A percentile compares a stretch with the other conserved stretches of the same genome.
phyloP scores from a whole-genome alignment of 2,113 vertebrate genomes.

The Tamias sibiricus region DNA sequence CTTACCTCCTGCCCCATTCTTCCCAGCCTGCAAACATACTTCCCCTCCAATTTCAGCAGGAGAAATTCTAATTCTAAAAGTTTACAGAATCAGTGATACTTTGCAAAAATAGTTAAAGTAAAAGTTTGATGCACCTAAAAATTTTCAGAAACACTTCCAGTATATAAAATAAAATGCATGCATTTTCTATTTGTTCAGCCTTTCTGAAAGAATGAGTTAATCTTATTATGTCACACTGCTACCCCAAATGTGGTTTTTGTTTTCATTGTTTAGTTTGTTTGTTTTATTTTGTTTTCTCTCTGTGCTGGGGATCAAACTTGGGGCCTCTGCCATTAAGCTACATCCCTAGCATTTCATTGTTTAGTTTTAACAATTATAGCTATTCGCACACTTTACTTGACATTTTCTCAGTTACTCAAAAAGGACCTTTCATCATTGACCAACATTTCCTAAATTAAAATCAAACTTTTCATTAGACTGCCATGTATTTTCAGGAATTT shows the following conservation, averaged over 20 bases:
- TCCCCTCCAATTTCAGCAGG: neutral
- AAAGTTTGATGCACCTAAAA: slow-evolving; percentile 25
- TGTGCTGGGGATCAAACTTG: too few species aligned
- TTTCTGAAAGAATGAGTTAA: neutral
- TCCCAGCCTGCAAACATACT: neutral
- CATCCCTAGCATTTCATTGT: neutral
- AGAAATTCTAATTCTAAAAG: slow-evolving; percentile 7
- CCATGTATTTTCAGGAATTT: neutral
- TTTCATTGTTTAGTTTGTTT: neutral
- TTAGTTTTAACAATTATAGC: neutral
- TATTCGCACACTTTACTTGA: neutral
- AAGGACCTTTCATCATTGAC: neutral
- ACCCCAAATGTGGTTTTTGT: neutral
- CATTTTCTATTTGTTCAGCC: neutral
- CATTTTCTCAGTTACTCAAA: slow-evolving; percentile 55
- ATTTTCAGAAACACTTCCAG: neutral
- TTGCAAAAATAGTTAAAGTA: neutral
- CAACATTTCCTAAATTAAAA: slow-evolving; percentile 30
- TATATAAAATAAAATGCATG: neutral
- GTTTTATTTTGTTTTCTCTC: too few species aligned
- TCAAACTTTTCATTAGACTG: neutral
- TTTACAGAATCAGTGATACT: neutral
- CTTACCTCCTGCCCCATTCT: neutral
- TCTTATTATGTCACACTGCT: neutral
- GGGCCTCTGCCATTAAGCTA: too few species aligned